These are phyloP conservation scores for Catocala nupta DNA, from an alignment of 2,888 invertebrate species.

Conservation along the genomic window DNA sequence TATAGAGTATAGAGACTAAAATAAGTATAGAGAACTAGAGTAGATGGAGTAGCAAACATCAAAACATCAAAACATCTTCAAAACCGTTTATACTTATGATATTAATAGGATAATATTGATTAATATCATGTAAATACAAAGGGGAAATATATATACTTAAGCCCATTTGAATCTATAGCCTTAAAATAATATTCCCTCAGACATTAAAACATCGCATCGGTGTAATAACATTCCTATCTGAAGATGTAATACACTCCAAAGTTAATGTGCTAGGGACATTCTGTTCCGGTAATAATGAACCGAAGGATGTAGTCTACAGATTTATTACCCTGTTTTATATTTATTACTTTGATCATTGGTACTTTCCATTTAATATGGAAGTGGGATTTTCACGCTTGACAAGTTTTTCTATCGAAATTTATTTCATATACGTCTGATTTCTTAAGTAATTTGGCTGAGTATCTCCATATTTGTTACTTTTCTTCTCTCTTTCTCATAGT, in stretches of 20 bases:
- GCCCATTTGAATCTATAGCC: too few species aligned
- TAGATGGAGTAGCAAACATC: too few species aligned
- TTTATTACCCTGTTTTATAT: conserved; percentile 54
- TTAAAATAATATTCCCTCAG: conserved; percentile 14
- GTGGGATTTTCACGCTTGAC: conserved; percentile 45
- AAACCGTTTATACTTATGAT: too few species aligned
- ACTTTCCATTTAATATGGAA: conserved; percentile 49
- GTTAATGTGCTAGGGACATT: conserved; percentile 52
- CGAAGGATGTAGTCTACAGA: conserved; percentile 48
- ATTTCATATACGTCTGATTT: conserved; percentile 20
- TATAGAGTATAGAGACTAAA: too few species aligned
- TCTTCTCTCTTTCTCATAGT: too few species aligned
- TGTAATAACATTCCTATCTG: conserved; percentile 37
- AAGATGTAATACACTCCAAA: conserved; percentile 44
- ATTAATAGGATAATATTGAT: too few species aligned
- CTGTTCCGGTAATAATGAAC: conserved; percentile 49
- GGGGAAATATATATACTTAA: too few species aligned
- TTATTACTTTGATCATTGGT: conserved; percentile 53
- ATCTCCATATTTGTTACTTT: neutral
- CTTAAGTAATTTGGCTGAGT: neutral
- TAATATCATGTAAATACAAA: too few species aligned
- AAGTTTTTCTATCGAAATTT: conserved; percentile 33
- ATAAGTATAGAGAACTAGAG: too few species aligned
- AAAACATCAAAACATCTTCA: too few species aligned
- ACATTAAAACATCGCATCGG: conserved; percentile 11